phyloP scores from a whole-genome alignment of 2,888 invertebrate genomes.

The Drosophila helvetica region DNA sequence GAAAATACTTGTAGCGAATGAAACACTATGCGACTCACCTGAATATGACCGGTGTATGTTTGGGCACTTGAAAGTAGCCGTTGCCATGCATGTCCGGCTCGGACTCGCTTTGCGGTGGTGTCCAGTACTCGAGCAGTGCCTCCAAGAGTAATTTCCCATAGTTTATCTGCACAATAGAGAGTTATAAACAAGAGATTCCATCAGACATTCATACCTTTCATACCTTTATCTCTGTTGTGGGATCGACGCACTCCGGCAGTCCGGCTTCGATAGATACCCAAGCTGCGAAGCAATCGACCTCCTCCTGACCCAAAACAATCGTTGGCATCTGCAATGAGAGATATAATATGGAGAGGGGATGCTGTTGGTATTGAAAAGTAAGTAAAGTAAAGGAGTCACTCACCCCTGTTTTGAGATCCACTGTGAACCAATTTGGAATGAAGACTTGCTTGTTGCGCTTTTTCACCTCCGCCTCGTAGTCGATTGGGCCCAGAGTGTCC shows the following conservation, averaged over 20 bases:
- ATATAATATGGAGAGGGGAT: slow-evolving; percentile 37
- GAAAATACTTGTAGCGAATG: neutral
- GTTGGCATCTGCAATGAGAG: slow-evolving; percentile 92
- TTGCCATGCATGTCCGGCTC: slow-evolving; percentile 90
- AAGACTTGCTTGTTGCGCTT: slow-evolving; percentile 96
- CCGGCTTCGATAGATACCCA: slow-evolving; percentile 99
- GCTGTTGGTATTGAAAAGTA: neutral
- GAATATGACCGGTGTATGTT: slow-evolving; percentile 98
- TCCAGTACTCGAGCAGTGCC: slow-evolving; percentile 98
- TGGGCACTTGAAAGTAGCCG: slow-evolving; percentile 94
- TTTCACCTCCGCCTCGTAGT: slow-evolving; percentile 97
- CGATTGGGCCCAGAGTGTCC: slow-evolving; percentile 95
- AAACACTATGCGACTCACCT: slow-evolving; percentile 85
- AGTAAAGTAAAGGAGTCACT: slow-evolving; percentile 65
- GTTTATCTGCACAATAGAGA: slow-evolving; percentile 88
- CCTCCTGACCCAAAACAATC: slow-evolving; percentile 98
- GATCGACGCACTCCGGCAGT: slow-evolving; percentile 87
- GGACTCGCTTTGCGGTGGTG: slow-evolving; percentile 88
- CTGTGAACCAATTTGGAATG: slow-evolving; percentile 99
- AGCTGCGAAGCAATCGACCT: slow-evolving; percentile 98
- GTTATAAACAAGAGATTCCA: neutral
- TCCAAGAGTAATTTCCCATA: slow-evolving; percentile 97
- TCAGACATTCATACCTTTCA: neutral
- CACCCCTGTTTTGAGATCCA: slow-evolving; percentile 99
- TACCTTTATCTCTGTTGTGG: slow-evolving; percentile 83